These are phyloP conservation scores for Cryptus armator DNA, from an alignment of 2,888 invertebrate species.

Conservation along the genomic window DNA sequence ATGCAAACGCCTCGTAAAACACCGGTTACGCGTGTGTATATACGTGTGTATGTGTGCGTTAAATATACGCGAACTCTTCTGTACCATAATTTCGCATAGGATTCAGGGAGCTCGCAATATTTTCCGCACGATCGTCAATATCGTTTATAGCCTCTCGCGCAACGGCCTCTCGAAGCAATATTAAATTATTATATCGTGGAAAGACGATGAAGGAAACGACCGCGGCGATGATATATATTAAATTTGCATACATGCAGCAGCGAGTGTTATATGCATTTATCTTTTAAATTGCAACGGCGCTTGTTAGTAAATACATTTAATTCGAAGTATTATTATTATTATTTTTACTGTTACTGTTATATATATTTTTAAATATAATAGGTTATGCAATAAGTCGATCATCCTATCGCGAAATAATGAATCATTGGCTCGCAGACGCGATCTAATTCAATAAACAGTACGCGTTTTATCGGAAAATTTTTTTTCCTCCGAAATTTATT, in stretches of 20 bases:
- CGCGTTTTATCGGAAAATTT: conserved; percentile 2
- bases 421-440: no score
- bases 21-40: conserved; percentile 4
- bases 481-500: background rate
- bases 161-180: conserved; percentile 4
- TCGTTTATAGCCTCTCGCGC: conserved; percentile 31
- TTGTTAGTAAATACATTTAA: background rate
- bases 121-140: conserved; percentile 53
- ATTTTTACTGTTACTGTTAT: no score
- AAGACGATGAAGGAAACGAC: conserved; percentile 62
- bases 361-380: no score
- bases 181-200: conserved; percentile 59
- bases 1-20: conserved; percentile 49
- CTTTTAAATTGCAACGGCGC: background rate
- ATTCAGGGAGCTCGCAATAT: conserved; percentile 46
- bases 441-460: background rate
- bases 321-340: no score
- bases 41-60: background rate
- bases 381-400: no score
- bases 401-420: no score
- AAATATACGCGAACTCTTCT: conserved; percentile 41
- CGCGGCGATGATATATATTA: conserved; percentile 40
- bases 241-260: conserved; percentile 24
- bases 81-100: conserved; percentile 38
- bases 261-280: conserved; percentile 4